These are phyloP conservation scores for Ommatoiulus sabulosus DNA, from an alignment of 2,888 invertebrate genomes.

Conservation along the genomic window DNA sequence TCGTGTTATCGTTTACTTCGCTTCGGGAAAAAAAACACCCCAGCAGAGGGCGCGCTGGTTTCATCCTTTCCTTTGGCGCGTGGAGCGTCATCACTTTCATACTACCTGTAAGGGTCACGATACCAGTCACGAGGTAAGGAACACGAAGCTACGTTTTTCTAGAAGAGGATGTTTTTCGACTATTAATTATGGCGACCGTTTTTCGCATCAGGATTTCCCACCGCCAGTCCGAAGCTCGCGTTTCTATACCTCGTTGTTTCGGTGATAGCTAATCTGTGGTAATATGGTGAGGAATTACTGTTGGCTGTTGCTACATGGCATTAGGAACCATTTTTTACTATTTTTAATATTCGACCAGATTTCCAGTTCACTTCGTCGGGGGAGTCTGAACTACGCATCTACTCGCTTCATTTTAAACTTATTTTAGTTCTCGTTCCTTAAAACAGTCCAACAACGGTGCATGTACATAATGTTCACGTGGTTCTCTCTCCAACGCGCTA, in stretches of 20 bases:
- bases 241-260: constrained; percentile 27
- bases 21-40: background rate
- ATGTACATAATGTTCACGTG: background rate
- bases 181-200: background rate
- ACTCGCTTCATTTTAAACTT: background rate
- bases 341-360: constrained; percentile 29
- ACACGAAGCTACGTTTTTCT: background rate
- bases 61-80: background rate
- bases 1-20: background rate
- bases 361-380: background rate
- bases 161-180: background rate
- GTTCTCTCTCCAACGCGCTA: background rate
- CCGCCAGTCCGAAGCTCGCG: constrained; percentile 6
- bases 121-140: background rate
- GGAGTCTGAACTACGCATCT: background rate
- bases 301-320: constrained; percentile 10
- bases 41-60: background rate
- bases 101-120: background rate
- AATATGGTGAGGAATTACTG: constrained; percentile 1
- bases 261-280: constrained; percentile 31
- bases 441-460: constrained; percentile 8
- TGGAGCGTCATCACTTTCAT: background rate
- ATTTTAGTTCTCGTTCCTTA: background rate
- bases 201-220: constrained; percentile 1
- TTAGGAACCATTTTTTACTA: constrained; percentile 28